Base-by-base conservation (phyloP, 2,888 invertebrate genomes). In the Tetrapedia diversipes region DNA sequence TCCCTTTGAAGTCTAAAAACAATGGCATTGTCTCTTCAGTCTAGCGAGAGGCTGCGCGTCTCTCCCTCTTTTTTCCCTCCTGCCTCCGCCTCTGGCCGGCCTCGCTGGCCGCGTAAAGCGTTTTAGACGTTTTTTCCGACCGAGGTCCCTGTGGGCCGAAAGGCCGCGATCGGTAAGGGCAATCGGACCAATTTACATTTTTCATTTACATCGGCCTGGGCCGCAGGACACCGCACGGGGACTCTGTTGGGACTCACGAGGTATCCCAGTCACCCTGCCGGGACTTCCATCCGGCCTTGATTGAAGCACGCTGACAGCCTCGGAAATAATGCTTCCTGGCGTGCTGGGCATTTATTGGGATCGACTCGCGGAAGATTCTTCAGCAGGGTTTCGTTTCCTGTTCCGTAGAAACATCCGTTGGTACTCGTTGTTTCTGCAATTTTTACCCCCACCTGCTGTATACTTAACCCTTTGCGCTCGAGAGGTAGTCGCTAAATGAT, bases 11-110 rank as follows among this genome's bases (percentile, higher is more conserved):
- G 91, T 91, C 90, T 84, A 91, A 91, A 91, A 91, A 91, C 91
- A 91, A 91, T 91, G 91, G 88, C 91, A 91, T 91, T 91, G 91
- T 91, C 91, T 91, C 90, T 91, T 91, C 89, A 89, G 91, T 89
- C 89, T 89, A 91, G 90, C 89, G 89, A 88, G 87, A 83, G 85
- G 87, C 82, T 79, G 79, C 78, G 70, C n/a, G n/a, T n/a, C n/a
- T 73, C 81, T 73, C 74, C 75, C 72, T 70, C 78, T 78, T 79
- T 82, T 77, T 82, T n/a, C n/a, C n/a, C 81, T 79, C 73, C 29
- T 53, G 51, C 64, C 72, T 85, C 79, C 80, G 39, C 81, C 51
- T 1, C 4, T 6, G 22, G 16, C 10, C 16, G 51, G 24, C 76
- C 54, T 51, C 56, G 51, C 51, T 53, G 41, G 43, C 65, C 71